phyloP scores from a whole-genome alignment of 2,113 vertebrate species.

The Aphelocoma coerulescens region DNA sequence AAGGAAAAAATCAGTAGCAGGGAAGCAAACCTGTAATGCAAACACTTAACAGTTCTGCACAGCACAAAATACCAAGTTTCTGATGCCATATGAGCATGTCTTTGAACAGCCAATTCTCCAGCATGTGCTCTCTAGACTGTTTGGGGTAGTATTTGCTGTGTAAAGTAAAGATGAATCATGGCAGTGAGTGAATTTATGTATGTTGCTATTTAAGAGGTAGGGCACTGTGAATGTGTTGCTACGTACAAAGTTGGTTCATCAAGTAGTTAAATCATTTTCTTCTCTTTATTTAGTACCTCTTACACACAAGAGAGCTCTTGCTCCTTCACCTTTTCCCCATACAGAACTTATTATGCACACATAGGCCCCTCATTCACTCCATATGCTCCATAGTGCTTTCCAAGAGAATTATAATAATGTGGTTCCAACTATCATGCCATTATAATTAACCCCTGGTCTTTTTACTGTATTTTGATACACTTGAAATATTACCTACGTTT shows the following conservation, averaged over 20 bases:
- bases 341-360: constrained; percentile 55
- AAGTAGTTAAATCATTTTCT: constrained; percentile 57
- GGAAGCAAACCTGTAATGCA: background rate
- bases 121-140: background rate
- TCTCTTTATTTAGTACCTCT: constrained; percentile 51
- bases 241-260: background rate
- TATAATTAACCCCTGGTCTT: constrained; percentile 34
- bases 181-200: background rate
- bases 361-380: constrained; percentile 59
- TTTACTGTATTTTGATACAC: constrained; percentile 34
- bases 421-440: constrained; percentile 53
- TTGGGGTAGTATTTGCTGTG: background rate
- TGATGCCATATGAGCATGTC: background rate
- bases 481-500: constrained; percentile 52
- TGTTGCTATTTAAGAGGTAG: constrained; percentile 3
- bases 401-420: constrained; percentile 66
- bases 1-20: background rate
- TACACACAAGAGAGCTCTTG: constrained; percentile 56
- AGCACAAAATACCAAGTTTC: background rate
- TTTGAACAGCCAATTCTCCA: background rate
- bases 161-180: background rate
- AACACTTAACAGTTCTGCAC: background rate
- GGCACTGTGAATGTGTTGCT: background rate
- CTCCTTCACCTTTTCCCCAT: constrained; percentile 62
- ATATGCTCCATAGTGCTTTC: constrained; percentile 63